phyloP scores from a whole-genome alignment of 2,797 vertebrate species.

The Apogon hyalosoma region DNA sequence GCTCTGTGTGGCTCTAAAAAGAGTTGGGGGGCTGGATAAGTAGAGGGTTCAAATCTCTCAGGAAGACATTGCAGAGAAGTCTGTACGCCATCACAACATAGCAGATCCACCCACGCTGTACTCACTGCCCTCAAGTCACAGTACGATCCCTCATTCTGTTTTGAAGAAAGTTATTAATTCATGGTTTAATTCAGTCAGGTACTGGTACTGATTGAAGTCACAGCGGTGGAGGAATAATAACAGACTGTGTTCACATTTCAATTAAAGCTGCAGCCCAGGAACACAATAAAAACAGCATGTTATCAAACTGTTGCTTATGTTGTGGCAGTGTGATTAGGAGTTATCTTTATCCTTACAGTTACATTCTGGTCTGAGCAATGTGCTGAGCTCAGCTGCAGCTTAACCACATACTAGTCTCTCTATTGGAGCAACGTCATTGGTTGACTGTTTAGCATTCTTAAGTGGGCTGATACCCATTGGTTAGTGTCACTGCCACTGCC shows the following conservation, averaged over 20 bases:
- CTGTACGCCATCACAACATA: conserved; percentile 36
- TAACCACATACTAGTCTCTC: conserved; percentile 48
- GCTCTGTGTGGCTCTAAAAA: conserved; percentile 20
- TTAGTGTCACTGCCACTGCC: conserved; percentile 68
- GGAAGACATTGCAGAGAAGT: conserved; percentile 38
- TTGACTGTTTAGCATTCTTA: conserved; percentile 60
- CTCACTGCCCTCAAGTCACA: conserved; percentile 32
- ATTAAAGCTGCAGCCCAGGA: conserved; percentile 1
- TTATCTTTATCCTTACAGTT: conserved; percentile 25
- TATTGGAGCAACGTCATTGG: conserved; percentile 47
- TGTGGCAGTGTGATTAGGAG: conserved; percentile 14
- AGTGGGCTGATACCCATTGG: conserved; percentile 70
- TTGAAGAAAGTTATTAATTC: conserved; percentile 13
- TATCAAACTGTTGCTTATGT: conserved; percentile 6
- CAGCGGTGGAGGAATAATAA: conserved; percentile 7
- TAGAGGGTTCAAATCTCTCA: conserved; percentile 39
- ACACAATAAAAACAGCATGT: conserved; percentile 3
- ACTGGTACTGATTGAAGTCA: conserved; percentile 12
- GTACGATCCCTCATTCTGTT: conserved; percentile 14
- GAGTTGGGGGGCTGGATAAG: conserved; percentile 34
- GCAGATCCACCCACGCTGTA: conserved; percentile 56
- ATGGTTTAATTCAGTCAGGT: conserved; percentile 3
- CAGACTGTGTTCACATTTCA: conserved; percentile 15
- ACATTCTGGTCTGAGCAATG: conserved; percentile 38
- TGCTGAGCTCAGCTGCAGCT: conserved; percentile 49